Conservation (phyloP, 30 jellyfish, hydroid and myxozoan genomes). For the Hydractinia echinata region DNA sequence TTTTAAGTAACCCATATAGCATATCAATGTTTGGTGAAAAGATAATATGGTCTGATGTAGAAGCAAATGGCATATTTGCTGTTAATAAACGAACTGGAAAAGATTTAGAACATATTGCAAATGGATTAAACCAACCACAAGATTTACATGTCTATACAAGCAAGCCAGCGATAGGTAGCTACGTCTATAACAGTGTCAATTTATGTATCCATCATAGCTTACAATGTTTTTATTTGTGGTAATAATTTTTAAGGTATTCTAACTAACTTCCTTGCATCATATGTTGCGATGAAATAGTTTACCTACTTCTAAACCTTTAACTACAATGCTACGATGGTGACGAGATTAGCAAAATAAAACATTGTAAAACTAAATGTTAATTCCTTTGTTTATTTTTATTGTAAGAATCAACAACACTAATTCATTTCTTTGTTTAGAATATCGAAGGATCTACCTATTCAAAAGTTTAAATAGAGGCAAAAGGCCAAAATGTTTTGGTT, state of each 20-base stretch:
- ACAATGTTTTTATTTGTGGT: no score
- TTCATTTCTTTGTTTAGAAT: constrained; percentile 3
- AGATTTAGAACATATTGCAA: constrained; percentile 18
- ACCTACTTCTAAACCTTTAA: neutral
- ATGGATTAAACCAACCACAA: constrained; percentile 27
- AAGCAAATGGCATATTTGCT: constrained; percentile 20
- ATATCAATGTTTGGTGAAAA: constrained; percentile 12
- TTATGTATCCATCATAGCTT: no score
- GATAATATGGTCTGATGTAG: constrained; percentile 22
- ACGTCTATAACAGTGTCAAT: neutral
- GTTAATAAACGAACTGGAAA: constrained; percentile 36
- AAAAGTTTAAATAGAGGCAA: neutral
- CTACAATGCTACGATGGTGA: neutral
- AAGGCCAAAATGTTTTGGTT: constrained; percentile 27
- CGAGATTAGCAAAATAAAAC: no score
- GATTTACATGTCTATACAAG: constrained; percentile 7
- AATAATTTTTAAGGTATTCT: no score
- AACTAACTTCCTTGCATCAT: no score
- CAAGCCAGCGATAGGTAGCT: constrained; percentile 6
- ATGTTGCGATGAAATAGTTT: no score
- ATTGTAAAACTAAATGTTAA: no score
- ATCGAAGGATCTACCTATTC: constrained; percentile 19
- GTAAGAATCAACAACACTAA: neutral
- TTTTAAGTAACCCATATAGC: constrained; percentile 24
- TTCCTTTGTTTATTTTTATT: no score